These are phyloP conservation scores for Amblyjoppa proteus DNA, from an alignment of 2,888 invertebrate genomes.

Conservation along the genomic window DNA sequence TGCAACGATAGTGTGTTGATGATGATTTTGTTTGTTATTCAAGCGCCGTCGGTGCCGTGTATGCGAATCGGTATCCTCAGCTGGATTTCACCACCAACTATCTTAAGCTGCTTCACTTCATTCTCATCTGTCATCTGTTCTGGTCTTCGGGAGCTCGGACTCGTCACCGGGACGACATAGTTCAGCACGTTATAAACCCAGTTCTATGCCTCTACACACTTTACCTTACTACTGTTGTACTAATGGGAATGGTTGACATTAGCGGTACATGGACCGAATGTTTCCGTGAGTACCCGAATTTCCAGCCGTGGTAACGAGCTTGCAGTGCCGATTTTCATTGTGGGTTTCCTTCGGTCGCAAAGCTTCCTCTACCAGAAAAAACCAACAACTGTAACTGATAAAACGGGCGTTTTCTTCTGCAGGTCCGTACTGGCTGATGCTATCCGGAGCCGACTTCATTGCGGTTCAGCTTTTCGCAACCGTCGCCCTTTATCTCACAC, in stretches of 20 bases:
- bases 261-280: constrained; percentile 85
- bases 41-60: constrained; percentile 85
- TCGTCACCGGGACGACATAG: constrained; percentile 83
- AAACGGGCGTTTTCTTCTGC: constrained; percentile 52
- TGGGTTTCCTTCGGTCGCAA: not conserved
- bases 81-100: constrained; percentile 85
- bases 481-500: constrained; percentile 85
- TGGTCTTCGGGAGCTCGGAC: constrained; percentile 86
- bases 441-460: constrained; percentile 85
- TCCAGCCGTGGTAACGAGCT: not conserved
- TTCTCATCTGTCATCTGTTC: constrained; percentile 86
- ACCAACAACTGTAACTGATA: not conserved
- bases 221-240: constrained; percentile 85
- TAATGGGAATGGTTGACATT: constrained; percentile 85
- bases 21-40: constrained; percentile 67
- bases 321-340: not conserved
- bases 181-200: constrained; percentile 84
- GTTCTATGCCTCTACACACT: constrained; percentile 84
- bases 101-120: constrained; percentile 85
- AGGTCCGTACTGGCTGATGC: constrained; percentile 86
- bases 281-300: constrained; percentile 82
- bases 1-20: not conserved
- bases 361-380: not conserved
- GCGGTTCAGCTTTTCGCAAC: constrained; percentile 85
- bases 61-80: constrained; percentile 84